Conservation (phyloP, 2,797 vertebrate species). For the Enteromius unitaeniatus region DNA sequence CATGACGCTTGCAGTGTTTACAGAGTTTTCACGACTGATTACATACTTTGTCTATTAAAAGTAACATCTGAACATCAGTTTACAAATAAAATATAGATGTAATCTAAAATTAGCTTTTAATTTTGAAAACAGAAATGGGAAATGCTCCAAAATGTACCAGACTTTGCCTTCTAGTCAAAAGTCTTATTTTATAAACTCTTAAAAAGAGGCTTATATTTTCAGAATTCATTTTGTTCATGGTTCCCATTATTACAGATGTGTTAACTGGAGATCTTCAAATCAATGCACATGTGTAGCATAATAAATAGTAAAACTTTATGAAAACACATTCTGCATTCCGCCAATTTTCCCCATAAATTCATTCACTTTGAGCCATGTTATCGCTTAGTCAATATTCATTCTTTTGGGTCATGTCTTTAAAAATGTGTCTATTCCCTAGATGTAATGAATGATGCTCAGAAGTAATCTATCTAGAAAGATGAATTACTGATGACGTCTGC, state of each 20-base stretch:
- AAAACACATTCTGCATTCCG: background rate
- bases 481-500: conserved; percentile 21
- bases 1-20: background rate
- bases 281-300: background rate
- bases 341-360: background rate
- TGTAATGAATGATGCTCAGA: conserved; percentile 10
- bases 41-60: background rate
- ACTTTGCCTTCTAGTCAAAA: background rate
- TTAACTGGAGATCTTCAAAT: background rate
- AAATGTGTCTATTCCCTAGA: background rate
- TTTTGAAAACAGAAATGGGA: background rate
- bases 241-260: background rate
- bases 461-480: background rate
- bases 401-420: conserved; percentile 6
- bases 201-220: background rate
- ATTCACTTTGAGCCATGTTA: conserved; percentile 19
- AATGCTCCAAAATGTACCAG: background rate
- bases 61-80: too few relatives aligned
- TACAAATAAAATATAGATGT: too few relatives aligned
- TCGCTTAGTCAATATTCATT: conserved; percentile 18
- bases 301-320: background rate
- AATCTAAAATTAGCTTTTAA: background rate
- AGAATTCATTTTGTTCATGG: background rate
- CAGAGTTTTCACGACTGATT: background rate
- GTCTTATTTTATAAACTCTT: background rate